Conservation (phyloP, 1,140 invertebrate species). For the Pollicipes pollicipes region DNA sequence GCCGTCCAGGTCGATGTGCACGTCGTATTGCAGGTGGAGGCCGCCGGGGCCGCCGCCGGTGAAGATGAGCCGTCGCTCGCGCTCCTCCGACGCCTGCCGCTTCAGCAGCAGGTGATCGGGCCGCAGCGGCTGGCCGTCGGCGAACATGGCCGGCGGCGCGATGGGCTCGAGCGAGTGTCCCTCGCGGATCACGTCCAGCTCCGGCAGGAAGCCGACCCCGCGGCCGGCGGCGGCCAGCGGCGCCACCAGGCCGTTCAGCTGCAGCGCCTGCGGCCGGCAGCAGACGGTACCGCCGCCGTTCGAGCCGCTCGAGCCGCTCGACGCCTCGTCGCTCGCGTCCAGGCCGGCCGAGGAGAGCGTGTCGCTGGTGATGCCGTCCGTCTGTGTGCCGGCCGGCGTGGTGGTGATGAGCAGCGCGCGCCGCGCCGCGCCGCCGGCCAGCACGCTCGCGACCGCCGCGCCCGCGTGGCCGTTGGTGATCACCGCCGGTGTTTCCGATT, state of each 20-base stretch:
- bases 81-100: not conserved
- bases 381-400: not conserved
- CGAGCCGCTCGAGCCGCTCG: not conserved
- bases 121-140: conserved; percentile 11
- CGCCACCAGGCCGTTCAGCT: not conserved
- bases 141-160: conserved; percentile 18
- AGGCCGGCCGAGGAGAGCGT: not conserved
- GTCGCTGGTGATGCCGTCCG: not conserved
- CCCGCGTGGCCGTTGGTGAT: not conserved
- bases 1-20: conserved; percentile 36
- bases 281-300: not conserved
- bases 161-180: conserved; percentile 16
- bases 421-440: no score
- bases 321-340: not conserved
- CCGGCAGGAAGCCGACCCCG: not conserved
- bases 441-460: no score
- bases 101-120: conserved; percentile 8
- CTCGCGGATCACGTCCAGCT: not conserved
- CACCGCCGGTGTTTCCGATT: not conserved
- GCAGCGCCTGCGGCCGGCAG: not conserved
- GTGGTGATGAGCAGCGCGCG: not conserved
- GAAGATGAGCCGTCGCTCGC: conserved; percentile 25
- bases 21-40: conserved; percentile 26
- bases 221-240: not conserved
- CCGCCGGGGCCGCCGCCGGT: conserved; percentile 16